These are phyloP conservation scores for Callimorpha dominula DNA, from an alignment of 2,888 invertebrate genomes.

Conservation along the genomic window DNA sequence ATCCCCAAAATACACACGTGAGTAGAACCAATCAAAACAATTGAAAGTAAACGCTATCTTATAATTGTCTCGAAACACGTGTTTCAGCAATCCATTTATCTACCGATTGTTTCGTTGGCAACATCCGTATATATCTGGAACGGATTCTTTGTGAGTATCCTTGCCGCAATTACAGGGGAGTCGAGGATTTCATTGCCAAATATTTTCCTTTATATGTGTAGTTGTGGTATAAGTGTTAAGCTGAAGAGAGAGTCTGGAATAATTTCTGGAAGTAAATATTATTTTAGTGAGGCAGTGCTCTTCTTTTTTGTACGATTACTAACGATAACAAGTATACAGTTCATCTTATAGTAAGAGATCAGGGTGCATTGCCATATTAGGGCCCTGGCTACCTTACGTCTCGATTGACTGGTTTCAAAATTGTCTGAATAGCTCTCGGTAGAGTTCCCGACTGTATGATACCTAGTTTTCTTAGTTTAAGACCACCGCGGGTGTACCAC, in stretches of 20 bases:
- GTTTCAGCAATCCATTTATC: constrained; percentile 47
- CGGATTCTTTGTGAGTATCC: constrained; percentile 56
- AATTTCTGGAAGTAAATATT: background rate
- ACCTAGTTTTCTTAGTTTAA: too few species aligned
- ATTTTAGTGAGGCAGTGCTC: background rate
- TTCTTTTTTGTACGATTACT: background rate
- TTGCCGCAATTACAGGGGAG: constrained; percentile 74
- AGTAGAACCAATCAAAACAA: constrained; percentile 29
- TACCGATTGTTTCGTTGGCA: constrained; percentile 48
- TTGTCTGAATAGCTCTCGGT: background rate
- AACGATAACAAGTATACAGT: too few species aligned
- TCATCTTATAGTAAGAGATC: background rate
- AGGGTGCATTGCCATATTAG: background rate
- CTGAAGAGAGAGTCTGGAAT: constrained; percentile 21
- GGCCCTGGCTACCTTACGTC: too few species aligned
- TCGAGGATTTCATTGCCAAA: constrained; percentile 82
- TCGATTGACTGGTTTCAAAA: background rate
- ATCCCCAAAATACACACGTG: background rate
- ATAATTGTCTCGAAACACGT: constrained; percentile 46
- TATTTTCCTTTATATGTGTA: constrained; percentile 78
- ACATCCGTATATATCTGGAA: constrained; percentile 43
- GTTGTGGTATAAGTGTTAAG: constrained; percentile 49
- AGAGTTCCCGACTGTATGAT: background rate
- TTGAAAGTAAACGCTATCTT: constrained; percentile 33
- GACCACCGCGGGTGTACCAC: too few species aligned